Percentiles rank a stretch among this genome's conserved stretches.
These are phyloP conservation scores for Dynastes grantii DNA, from an alignment of 2,888 invertebrate genomes.

Conservation along the genomic window DNA sequence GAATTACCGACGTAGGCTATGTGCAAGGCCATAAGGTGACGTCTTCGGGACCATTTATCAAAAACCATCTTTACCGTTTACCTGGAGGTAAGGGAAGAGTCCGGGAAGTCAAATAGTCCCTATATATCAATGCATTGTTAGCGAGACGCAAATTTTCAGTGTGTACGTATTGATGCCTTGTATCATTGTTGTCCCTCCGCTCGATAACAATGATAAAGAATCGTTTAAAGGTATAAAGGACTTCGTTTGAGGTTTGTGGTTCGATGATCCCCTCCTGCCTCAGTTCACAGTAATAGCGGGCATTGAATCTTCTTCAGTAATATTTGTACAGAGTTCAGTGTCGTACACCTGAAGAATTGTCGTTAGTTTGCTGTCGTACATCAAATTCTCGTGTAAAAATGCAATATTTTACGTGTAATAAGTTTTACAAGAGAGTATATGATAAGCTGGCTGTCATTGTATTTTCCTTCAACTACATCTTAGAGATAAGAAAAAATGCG, in stretches of 20 bases:
- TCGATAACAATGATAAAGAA: constrained; percentile 33
- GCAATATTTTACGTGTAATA: too few species aligned
- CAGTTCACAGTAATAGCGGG: neutral
- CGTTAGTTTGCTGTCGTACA: too few species aligned
- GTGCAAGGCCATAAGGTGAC: neutral
- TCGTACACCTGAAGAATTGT: neutral
- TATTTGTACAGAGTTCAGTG: neutral
- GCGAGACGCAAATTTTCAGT: constrained; percentile 61
- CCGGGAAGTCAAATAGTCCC: constrained; percentile 52
- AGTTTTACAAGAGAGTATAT: too few species aligned
- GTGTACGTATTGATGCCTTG: constrained; percentile 63
- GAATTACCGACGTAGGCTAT: neutral
- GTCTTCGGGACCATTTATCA: constrained; percentile 29
- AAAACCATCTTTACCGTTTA: neutral
- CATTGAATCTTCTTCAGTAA: constrained; percentile 5
- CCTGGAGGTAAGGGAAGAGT: neutral
- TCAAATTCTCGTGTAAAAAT: too few species aligned
- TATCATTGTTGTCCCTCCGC: constrained; percentile 58
- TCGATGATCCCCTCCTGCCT: neutral
- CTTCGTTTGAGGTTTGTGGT: constrained; percentile 1
- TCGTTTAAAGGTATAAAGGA: constrained; percentile 28
- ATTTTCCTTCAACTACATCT: too few species aligned
- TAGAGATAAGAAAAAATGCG: too few species aligned
- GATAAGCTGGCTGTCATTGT: too few species aligned
- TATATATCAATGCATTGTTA: constrained; percentile 61